Evolutionary conservation across 37 sponge, comb jelly and placozoan species (phyloP).

Genomic region (Cladorhizidae sp.): DNA sequence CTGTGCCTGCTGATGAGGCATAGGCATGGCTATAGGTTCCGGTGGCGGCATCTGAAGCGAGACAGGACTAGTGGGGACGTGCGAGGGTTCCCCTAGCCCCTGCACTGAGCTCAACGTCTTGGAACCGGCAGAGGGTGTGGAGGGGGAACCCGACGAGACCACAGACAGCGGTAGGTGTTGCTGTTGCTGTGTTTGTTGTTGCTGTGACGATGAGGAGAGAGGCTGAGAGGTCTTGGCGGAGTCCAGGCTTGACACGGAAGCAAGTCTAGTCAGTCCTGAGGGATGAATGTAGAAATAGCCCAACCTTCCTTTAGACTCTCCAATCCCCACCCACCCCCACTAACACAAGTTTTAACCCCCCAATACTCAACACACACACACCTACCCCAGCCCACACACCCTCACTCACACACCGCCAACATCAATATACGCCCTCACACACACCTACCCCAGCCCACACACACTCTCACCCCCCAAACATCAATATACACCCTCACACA

Average conservation of each 20-base stretch:
- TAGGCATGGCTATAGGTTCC: conserved; percentile 13
- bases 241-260: neutral
- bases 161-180: conserved; percentile 8
- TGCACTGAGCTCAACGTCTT: neutral
- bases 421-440: too few species aligned
- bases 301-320: too few species aligned
- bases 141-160: neutral
- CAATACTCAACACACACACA: too few species aligned
- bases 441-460: too few species aligned
- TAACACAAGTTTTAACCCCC: too few species aligned
- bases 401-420: too few species aligned
- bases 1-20: conserved; percentile 8
- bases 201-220: neutral
- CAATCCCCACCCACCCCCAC: too few species aligned
- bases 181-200: neutral
- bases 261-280: neutral
- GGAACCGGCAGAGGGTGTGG: too few species aligned
- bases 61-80: neutral
- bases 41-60: conserved; percentile 9
- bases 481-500: too few species aligned
- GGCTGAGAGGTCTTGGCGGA: neutral
- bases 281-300: too few species aligned
- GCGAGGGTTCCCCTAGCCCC: neutral
- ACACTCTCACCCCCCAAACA: too few species aligned
- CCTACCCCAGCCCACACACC: too few species aligned